Percentiles rank a stretch among this genome's conserved stretches.
Evolutionary conservation across 2,113 vertebrate species (phyloP).

Genomic region (pig (Sus scrofa)): T2T-Sscrofa CM000812.6:5912001-5912500

Average conservation of each 20-base stretch:
- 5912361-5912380: neutral
- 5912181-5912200: neutral
- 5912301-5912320: no score
- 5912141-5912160: no score
- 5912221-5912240: neutral
- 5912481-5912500: neutral
- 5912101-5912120: neutral
- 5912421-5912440: neutral
- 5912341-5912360: neutral
- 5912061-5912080: neutral
- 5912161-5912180: neutral
- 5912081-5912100: no score
- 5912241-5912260: neutral
- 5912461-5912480: neutral
- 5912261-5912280: no score
- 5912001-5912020: fast-evolving
- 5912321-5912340: no score
- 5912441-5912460: neutral
- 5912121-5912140: neutral
- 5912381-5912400: neutral
- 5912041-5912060: neutral
- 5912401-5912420: neutral
- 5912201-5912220: neutral
- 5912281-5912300: neutral
- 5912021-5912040: fast-evolving